A percentile compares a stretch with the other conserved stretches of the same genome.
Evolutionary conservation across 2,113 vertebrate genomes (phyloP).

Genomic region (human (Homo sapiens)): GRCh38 chr17:73043001-73043500

Average conservation of each 20-base stretch:
- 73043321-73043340: neutral
- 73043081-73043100: neutral
- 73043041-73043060: neutral
- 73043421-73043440: too few relatives aligned
- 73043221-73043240: neutral
- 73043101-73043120: neutral
- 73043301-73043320: rapidly evolving
- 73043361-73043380: neutral
- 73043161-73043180: neutral
- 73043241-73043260: too few relatives aligned
- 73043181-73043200: neutral
- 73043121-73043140: neutral
- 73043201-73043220: neutral
- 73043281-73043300: neutral
- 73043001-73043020: neutral
- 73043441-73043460: neutral
- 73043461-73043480: too few relatives aligned
- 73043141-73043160: rapidly evolving
- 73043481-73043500: neutral
- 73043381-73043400: neutral
- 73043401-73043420: neutral
- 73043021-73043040: rapidly evolving
- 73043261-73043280: too few relatives aligned
- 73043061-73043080: neutral
- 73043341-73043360: neutral